phyloP scores from a whole-genome alignment of 2,888 invertebrate species.

The Epirrhoe tristata region DNA sequence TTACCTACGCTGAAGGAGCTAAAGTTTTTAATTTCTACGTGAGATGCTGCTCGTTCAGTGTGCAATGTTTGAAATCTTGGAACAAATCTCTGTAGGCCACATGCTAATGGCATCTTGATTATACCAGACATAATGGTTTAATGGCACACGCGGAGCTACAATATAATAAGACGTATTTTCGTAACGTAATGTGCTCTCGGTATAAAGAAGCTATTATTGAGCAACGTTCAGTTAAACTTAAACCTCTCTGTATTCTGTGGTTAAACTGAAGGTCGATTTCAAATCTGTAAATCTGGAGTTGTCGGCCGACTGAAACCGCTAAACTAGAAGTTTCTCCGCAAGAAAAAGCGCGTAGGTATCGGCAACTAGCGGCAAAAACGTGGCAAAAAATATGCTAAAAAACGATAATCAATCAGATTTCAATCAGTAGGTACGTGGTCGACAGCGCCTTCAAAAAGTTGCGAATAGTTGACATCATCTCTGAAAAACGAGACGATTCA shows the following conservation, averaged over 20 bases:
- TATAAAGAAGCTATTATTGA: slow-evolving; percentile 46
- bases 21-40: not conserved
- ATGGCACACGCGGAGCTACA: slow-evolving; percentile 39
- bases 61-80: not conserved
- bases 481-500: not conserved
- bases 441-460: slow-evolving; percentile 26
- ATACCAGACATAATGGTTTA: slow-evolving; percentile 18
- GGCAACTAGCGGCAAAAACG: slow-evolving; percentile 35
- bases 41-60: not conserved
- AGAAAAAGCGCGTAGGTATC: slow-evolving; percentile 47
- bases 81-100: not conserved
- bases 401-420: slow-evolving; percentile 42
- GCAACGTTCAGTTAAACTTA: slow-evolving; percentile 45
- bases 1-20: not conserved
- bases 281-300: slow-evolving; percentile 49
- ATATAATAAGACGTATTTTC: slow-evolving; percentile 39
- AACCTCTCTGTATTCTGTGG: no score
- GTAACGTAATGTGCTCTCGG: slow-evolving; percentile 35
- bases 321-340: slow-evolving; percentile 50
- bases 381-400: slow-evolving; percentile 44
- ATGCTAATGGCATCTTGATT: slow-evolving; percentile 1
- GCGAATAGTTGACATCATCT: slow-evolving; percentile 34
- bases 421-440: slow-evolving; percentile 36
- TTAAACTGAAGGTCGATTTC: slow-evolving; percentile 63
- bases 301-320: slow-evolving; percentile 46